Base-by-base conservation (phyloP, 2,113 vertebrate species). In the Ginglymostoma cirratum region DNA sequence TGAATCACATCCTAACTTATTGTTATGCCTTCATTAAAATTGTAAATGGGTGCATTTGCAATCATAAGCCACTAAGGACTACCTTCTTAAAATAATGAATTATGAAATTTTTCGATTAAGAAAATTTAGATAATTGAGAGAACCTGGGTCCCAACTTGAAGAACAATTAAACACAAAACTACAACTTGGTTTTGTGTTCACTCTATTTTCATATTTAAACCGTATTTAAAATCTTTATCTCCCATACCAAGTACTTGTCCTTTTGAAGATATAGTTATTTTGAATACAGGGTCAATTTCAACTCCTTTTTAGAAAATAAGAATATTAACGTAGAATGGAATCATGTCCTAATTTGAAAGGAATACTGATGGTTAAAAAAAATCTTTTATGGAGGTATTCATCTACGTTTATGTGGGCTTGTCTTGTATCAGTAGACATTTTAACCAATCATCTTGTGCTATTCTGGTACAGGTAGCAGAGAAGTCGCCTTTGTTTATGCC, bases 401-500 rank as follows among this genome's bases (percentile, higher is more conserved):
- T 0, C 10, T 34, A 0, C 34, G 52, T 61, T 55, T 34, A 30
- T 61, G 24, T 61, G 69, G 12, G 4, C 34, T 38, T 92, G 61
- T 17, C 55, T 34, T 83, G 72, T 21, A 15, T 65, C 48, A 65
- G 5, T 34, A 70, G 38, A 48, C 69, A 48, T 45, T 66, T 87
- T 96, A 90, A 70, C 24, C 21, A 85, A n/a, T 65, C 23, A 38
- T 80, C 69, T 52, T 96, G 48, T 96, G 95, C 23, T 72, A 10
- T 66, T 1, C 30, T 1, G 86, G 96, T 97, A 95, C 98, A 99
- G 99, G 98, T 97, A 99, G 98, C 96, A 98, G 98, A 70, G 99
- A 99, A 96, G 98, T 98, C 67, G 98, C 99, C 96, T 99, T 99
- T 96, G 98, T 99, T 95, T 98, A 99, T 0, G 98, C 99, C 97